Conservation (phyloP, 2,797 vertebrate genomes). For the Halcyon badia region DNA sequence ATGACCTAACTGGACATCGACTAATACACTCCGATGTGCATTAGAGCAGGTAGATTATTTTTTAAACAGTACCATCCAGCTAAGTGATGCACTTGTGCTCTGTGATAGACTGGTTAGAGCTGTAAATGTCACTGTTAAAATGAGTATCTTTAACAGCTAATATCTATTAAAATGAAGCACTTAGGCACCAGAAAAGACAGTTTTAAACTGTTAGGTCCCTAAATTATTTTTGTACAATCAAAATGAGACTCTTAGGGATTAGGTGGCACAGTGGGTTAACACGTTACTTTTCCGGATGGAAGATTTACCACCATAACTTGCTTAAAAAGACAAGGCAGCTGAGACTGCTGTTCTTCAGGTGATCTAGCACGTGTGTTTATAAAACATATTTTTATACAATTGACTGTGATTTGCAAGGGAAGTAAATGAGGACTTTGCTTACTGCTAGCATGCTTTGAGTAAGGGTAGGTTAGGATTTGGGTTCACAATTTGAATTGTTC, state of each 20-base stretch:
- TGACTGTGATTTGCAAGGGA: neutral
- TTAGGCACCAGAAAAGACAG: slow-evolving; percentile 55
- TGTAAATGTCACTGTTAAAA: slow-evolving; percentile 71
- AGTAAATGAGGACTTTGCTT: neutral
- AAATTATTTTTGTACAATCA: slow-evolving; percentile 68
- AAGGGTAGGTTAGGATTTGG: neutral
- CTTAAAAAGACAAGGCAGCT: slow-evolving; percentile 13
- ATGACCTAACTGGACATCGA: slow-evolving; percentile 49
- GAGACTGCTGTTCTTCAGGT: neutral
- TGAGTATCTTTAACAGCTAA: slow-evolving; percentile 66
- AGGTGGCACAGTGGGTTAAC: slow-evolving; percentile 20
- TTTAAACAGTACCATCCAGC: slow-evolving; percentile 60
- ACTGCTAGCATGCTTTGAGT: neutral
- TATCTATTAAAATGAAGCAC: slow-evolving; percentile 73
- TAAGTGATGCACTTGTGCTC: slow-evolving; percentile 64
- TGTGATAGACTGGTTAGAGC: slow-evolving; percentile 61
- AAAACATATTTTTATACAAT: neutral
- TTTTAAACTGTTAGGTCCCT: slow-evolving; percentile 47
- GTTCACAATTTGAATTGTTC: neutral
- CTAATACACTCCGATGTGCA: slow-evolving; percentile 49
- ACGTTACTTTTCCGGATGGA: slow-evolving; percentile 6
- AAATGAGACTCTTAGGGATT: slow-evolving; percentile 48
- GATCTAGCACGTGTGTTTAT: neutral
- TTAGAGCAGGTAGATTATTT: slow-evolving; percentile 66
- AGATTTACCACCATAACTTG: neutral